Base-by-base conservation (phyloP, 2,113 vertebrate species). In the Amphiprion percula region DNA sequence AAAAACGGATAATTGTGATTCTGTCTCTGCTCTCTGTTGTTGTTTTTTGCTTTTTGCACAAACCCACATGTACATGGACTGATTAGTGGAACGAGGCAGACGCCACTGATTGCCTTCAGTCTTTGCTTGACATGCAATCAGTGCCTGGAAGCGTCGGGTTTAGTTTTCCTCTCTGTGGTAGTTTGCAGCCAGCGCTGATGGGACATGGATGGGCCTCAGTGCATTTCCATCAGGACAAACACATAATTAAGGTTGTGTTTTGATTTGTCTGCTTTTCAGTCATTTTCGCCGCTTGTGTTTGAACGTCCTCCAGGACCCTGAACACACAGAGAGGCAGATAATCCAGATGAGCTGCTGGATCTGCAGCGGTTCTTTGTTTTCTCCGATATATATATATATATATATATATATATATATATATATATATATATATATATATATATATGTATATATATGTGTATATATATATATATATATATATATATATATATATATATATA, bases 1-100 rank as follows among this genome's bases (percentile, higher is more conserved):
- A 84, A 90, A 90, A 87, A 46, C 12, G 17, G 47, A 80, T 85
- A 82, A 90, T 80, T 72, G 52, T 44, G 10, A 37, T 59, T 61
- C 30, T 17, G 4, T 82, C 50, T 75, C 37, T 53, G 64, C 49
- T 78, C 65, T 44, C 47, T 62, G 56, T 70, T 73, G 15, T 54
- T 72, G 24, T 78, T 68, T 72, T 81, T 70, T 80, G 69, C 59
- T 17, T 53, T 11, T 17, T 11, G 0, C 53, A 60, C 75, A 52
- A 72, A 41, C 77, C 50, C 77, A 66, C 84, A 60, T 16, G 47
- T 16, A 23, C 58, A 58, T 37, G 33, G 10, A 47, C 58, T 16
- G 30, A 67, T 71, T 8, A 26, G 39, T 24, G 44, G 63, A 69
- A 16, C 47, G 26, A 83, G 50, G 60, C 74, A 39, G 60, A 68